Evolutionary conservation across 2,888 invertebrate species (phyloP).

Genomic region (Rotaria magnacalcarata): DNA sequence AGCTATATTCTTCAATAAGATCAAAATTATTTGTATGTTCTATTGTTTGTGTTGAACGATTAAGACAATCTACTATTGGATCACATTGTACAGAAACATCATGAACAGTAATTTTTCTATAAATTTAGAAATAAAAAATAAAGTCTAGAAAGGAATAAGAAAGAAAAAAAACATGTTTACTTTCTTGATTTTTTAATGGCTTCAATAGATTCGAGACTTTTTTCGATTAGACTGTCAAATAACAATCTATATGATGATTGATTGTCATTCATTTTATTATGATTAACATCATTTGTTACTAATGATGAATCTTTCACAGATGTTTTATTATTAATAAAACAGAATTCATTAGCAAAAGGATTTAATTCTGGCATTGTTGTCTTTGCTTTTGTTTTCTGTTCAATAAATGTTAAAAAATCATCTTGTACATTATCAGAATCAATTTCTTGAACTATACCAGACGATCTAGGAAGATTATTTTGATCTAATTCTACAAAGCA

Average conservation of each 20-base stretch:
- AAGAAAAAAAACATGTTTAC: background rate
- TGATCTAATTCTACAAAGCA: background rate
- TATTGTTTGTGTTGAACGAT: conserved; percentile 1
- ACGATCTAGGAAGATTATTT: background rate
- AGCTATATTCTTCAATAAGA: background rate
- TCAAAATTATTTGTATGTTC: background rate
- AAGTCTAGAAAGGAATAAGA: background rate
- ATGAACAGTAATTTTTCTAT: background rate
- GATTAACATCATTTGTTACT: background rate
- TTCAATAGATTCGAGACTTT: conserved; percentile 9
- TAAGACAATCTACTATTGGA: background rate
- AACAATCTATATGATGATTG: background rate
- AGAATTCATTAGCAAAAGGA: conserved; percentile 7
- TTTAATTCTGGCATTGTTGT: background rate
- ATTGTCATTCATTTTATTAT: background rate
- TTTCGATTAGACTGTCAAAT: background rate
- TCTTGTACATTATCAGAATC: background rate
- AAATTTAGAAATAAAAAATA: background rate
- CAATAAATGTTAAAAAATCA: background rate
- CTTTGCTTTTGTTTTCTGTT: background rate
- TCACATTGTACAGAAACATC: background rate
- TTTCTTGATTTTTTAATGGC: background rate
- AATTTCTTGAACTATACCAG: background rate
- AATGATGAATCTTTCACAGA: background rate
- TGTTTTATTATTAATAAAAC: background rate